Conservation (phyloP, 2,113 vertebrate genomes). For the Myiopsitta monachus region DNA sequence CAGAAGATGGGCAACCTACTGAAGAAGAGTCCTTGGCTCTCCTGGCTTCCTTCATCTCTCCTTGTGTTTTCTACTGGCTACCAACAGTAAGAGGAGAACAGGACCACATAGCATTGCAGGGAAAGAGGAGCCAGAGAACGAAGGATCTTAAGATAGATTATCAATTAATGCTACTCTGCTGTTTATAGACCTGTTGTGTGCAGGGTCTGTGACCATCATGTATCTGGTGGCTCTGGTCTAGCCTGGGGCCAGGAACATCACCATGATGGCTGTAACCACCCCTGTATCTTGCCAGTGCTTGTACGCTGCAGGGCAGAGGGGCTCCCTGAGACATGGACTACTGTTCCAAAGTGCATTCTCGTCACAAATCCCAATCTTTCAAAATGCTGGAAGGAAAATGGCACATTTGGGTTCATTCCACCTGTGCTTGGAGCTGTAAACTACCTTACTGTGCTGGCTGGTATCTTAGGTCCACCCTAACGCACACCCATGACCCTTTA, state of each 20-base stretch:
- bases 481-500: not conserved
- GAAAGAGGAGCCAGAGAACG: not conserved
- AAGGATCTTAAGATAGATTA: too few species aligned
- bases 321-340: not conserved
- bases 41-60: not conserved
- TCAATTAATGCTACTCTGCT: not conserved
- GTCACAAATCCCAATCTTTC: not conserved
- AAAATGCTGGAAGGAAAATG: not conserved
- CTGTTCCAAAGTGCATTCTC: rapidly evolving
- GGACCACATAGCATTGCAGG: rapidly evolving
- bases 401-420: not conserved
- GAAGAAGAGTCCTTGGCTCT: not conserved
- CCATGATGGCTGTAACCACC: not conserved
- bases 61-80: not conserved
- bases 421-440: not conserved
- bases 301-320: not conserved
- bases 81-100: not conserved
- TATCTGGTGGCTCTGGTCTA: not conserved
- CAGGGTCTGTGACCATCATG: not conserved
- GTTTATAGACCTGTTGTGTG: not conserved
- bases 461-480: not conserved
- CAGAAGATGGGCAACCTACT: not conserved
- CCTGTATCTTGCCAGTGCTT: rapidly evolving
- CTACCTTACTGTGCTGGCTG: not conserved
- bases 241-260: not conserved